A percentile compares a stretch with the other conserved stretches of the same genome.
Evolutionary conservation across 2,888 invertebrate species (phyloP).

Genomic region (Aelia acuminata): DNA sequence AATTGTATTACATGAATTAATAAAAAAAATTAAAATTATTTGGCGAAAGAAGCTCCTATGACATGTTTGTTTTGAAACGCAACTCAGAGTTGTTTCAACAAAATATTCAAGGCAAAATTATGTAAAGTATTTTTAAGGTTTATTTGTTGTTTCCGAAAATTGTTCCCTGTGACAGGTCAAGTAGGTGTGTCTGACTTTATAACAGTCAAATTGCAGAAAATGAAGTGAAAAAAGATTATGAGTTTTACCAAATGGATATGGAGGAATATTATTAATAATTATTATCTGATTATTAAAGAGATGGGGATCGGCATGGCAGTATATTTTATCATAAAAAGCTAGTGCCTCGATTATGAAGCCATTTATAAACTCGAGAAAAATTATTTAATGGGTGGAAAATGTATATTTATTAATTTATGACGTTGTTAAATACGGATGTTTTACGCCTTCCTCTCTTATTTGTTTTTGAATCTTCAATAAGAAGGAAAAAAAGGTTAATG

Average conservation of each 20-base stretch:
- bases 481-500: conserved; percentile 20
- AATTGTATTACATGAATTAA: too few relatives aligned
- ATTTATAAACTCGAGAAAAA: conserved; percentile 6
- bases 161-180: too few relatives aligned
- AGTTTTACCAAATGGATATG: neutral
- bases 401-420: conserved; percentile 1
- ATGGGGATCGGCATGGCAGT: neutral
- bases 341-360: conserved; percentile 14
- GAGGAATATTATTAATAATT: neutral
- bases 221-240: neutral
- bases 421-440: neutral
- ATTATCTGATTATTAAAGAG: neutral
- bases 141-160: too few relatives aligned
- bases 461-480: neutral
- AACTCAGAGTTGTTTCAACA: too few relatives aligned
- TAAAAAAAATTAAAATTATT: too few relatives aligned
- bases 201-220: too few relatives aligned
- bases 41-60: too few relatives aligned
- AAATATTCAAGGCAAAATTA: too few relatives aligned
- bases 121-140: too few relatives aligned
- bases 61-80: too few relatives aligned
- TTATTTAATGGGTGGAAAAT: conserved; percentile 15
- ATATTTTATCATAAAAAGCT: neutral
- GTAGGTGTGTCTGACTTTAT: too few relatives aligned
- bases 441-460: neutral